Base-by-base conservation (phyloP, 2,113 vertebrate species). In the Ondatra zibethicus region DNA sequence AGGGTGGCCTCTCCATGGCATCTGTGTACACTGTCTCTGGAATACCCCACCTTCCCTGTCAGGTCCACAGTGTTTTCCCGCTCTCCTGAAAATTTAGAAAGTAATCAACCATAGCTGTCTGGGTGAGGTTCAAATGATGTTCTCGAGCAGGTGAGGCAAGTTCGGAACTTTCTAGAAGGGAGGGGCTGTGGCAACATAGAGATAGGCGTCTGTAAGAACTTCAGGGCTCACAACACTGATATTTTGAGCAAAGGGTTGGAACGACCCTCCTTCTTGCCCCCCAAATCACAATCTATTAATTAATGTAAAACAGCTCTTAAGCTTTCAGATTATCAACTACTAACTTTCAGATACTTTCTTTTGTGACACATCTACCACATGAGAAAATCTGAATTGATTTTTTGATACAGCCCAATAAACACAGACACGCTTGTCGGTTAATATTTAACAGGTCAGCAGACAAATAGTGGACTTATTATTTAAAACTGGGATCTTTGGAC, bases 401-500 rank as follows among this genome's bases (percentile, higher is more conserved):
- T 88, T 50, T 92, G 65, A 90, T 78, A 92, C 87, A 88, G 45
- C 7, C 42, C 63, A 47, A 55, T 81, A 92, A 73, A 77, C 27
- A 88, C 39, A 45, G 45, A 47, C 52, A 36, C 55, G 52, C 14
- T 29, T 25, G 36, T 31, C 31, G 25, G 47, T 73, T 92, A 85
- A 39, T 39, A 77, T 86, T 92, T 94, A 96, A 93, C 76, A 47
- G 31, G 66, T n/a, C 19, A 2, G 45, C 1, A 91, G 50, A 89
- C 36, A 84, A 76, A 95, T 23, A 73, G 76, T 25, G 6, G 39
- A 33, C 68, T 45, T 45, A 93, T 33, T 89, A 80, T 84, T 88
- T 76, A 42, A 70, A 95, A n/a, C 12, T 17, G 77, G 72, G 86
- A 88, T 66, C 92, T 88, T 21, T 77, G 89, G 85, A 85, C 66